Conservation (phyloP, 2,888 invertebrate genomes). For the Embidobia sp. region DNA sequence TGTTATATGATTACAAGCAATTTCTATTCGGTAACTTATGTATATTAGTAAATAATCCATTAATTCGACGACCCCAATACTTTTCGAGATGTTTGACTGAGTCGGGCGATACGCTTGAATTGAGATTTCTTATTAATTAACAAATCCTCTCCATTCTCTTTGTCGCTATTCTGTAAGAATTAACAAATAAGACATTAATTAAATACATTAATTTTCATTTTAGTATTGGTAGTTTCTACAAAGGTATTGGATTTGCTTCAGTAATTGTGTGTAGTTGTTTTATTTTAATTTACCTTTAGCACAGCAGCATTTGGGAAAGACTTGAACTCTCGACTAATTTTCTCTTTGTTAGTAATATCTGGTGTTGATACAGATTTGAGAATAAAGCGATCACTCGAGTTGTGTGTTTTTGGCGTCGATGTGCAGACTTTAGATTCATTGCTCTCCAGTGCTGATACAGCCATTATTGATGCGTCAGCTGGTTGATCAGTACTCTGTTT, state of each 20-base stretch:
- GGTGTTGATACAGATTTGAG: neutral
- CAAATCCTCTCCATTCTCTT: slow-evolving; percentile 72
- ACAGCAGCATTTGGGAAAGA: neutral
- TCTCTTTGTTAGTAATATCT: no score
- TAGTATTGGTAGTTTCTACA: neutral
- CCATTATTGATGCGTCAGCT: no score
- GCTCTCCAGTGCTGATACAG: no score
- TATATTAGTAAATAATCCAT: slow-evolving; percentile 9
- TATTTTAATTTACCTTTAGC: no score
- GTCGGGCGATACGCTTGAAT: slow-evolving; percentile 40
- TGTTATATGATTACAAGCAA: neutral
- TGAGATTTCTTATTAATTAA: slow-evolving; percentile 35
- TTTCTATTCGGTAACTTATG: no score
- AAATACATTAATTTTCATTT: neutral
- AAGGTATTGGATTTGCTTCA: no score
- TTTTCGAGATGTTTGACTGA: slow-evolving; percentile 35
- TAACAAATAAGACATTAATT: neutral
- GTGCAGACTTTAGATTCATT: neutral
- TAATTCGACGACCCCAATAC: slow-evolving; percentile 52
- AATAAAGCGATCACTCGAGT: neutral
- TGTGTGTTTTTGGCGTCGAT: neutral
- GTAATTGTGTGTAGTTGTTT: no score
- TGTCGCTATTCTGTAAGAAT: slow-evolving; percentile 68
- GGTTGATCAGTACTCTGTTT: no score
- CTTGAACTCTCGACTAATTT: neutral